phyloP scores from a whole-genome alignment of 2,113 vertebrate species.

The Gambusia holbrooki region DNA sequence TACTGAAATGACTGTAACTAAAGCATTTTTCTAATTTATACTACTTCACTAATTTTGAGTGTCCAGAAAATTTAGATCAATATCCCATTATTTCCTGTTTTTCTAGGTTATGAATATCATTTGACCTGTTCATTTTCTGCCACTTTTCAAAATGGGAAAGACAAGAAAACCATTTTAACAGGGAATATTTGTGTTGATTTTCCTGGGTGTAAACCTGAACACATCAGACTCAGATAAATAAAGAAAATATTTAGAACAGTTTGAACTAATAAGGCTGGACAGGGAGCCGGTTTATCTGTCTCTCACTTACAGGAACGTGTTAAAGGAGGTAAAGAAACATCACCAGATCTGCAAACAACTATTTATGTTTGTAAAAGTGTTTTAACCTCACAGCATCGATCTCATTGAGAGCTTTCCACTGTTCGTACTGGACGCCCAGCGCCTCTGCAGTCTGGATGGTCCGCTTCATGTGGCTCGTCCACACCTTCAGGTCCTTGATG shows the following conservation, averaged over 20 bases:
- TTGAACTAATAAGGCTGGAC: too few species aligned
- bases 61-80: not conserved
- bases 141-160: not conserved
- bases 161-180: not conserved
- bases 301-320: too few species aligned
- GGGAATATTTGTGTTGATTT: not conserved
- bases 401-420: conserved; percentile 95
- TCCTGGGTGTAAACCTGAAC: too few species aligned
- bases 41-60: not conserved
- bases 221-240: too few species aligned
- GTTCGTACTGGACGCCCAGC: conserved; percentile 87
- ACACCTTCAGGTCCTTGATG: conserved; percentile 88
- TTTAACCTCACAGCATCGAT: conserved; percentile 86
- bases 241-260: too few species aligned
- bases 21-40: not conserved
- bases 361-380: not conserved
- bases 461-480: conserved; percentile 92
- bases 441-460: conserved; percentile 90
- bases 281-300: too few species aligned
- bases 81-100: not conserved
- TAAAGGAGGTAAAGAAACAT: too few species aligned
- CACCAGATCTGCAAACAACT: not conserved
- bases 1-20: not conserved
- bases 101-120: not conserved
- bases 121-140: not conserved